Percentiles rank a stretch among this genome's conserved stretches.
These are phyloP conservation scores for Ptychodera flava DNA, from an alignment of 35 echinoderm and acorn worm species.

Conservation along the genomic window DNA sequence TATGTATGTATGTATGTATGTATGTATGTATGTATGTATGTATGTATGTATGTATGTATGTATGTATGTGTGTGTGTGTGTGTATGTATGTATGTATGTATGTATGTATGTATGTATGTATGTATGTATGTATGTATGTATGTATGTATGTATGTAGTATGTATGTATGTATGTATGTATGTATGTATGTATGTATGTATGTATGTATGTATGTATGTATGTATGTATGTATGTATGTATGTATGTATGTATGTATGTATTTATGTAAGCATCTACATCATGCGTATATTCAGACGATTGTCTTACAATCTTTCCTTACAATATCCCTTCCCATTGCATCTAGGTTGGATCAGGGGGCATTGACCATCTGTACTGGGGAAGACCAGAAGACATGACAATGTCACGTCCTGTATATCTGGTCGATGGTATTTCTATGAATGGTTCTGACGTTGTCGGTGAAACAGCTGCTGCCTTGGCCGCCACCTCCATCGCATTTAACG, in stretches of 20 bases:
- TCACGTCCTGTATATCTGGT: no score
- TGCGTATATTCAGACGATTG: neutral
- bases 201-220: conserved; percentile 2
- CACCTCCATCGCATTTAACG: no score
- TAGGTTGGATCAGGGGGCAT: no score
- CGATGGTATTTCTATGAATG: no score
- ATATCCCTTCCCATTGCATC: no score
- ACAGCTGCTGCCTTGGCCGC: no score
- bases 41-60: conserved; percentile 2
- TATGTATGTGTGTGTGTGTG: neutral
- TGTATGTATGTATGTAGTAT: conserved; percentile 2
- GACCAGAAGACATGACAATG: no score
- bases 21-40: neutral
- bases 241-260: neutral
- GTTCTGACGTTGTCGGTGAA: no score
- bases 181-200: conserved; percentile 2
- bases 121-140: conserved; percentile 2
- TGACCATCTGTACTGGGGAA: no score
- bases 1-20: neutral
- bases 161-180: conserved; percentile 2
- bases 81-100: conserved; percentile 2
- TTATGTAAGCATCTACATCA: no score
- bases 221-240: conserved; percentile 2
- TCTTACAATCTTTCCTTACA: no score
- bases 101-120: conserved; percentile 2